A percentile compares a stretch with the other conserved stretches of the same genome.
These are phyloP conservation scores for Rhopalosiphum maidis DNA, from an alignment of 1,140 invertebrate species.

Conservation along the genomic window DNA sequence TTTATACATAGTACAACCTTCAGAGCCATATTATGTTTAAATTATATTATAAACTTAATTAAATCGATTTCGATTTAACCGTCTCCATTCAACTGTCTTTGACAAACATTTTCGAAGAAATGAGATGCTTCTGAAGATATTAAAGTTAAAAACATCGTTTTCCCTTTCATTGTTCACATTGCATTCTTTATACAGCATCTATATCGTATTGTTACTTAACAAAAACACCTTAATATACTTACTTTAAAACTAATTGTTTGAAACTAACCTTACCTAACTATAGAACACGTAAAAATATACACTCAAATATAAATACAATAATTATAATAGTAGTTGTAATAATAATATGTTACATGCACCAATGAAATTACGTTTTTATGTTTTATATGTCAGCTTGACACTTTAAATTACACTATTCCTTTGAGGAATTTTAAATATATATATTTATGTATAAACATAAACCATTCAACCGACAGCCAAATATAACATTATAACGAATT, in stretches of 20 bases:
- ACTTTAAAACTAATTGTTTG: not conserved
- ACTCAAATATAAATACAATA: not conserved
- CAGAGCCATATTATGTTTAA: not conserved
- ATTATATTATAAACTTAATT: constrained; percentile 25
- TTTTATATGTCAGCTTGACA: not conserved
- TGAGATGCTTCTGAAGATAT: not conserved
- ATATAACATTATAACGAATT: not conserved
- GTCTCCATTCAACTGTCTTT: not conserved
- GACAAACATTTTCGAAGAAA: constrained; percentile 16
- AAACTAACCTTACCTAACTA: not conserved
- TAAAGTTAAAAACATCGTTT: constrained; percentile 24
- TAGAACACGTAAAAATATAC: not conserved
- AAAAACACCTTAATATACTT: not conserved
- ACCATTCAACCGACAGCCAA: not conserved
- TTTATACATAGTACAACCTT: not conserved
- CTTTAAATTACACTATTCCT: not conserved
- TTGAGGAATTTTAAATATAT: not conserved
- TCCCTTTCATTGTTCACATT: not conserved
- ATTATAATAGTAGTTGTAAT: not conserved
- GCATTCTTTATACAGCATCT: not conserved
- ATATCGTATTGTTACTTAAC: not conserved
- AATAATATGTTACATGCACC: not conserved
- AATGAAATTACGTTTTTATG: not conserved
- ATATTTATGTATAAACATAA: not conserved
- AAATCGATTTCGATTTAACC: not conserved